These are phyloP conservation scores for Pangasianodon gigas DNA, from an alignment of 2,113 vertebrate genomes.

Conservation along the genomic window DNA sequence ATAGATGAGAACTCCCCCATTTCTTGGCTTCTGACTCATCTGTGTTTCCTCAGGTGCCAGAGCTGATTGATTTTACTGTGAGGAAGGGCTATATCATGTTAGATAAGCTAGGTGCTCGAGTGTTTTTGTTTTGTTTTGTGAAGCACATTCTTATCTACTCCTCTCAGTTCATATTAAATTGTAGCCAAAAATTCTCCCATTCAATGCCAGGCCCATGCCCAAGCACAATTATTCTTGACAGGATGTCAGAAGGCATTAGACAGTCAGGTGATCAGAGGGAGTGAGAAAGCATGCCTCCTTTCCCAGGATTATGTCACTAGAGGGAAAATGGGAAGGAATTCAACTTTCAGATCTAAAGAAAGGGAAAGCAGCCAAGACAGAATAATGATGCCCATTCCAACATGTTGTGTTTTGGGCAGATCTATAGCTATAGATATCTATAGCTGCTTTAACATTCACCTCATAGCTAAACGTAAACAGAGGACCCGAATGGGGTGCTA, in stretches of 20 bases:
- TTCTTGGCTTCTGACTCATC: constrained; percentile 6
- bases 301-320: constrained; percentile 47
- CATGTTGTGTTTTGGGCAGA: constrained; percentile 21
- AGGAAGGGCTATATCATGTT: constrained; percentile 40
- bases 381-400: constrained; percentile 26
- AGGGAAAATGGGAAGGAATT: constrained; percentile 53
- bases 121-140: constrained; percentile 53
- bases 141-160: constrained; percentile 50
- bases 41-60: constrained; percentile 25
- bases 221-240: constrained; percentile 55
- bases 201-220: constrained; percentile 38
- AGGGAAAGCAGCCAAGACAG: constrained; percentile 46
- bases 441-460: constrained; percentile 21
- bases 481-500: not conserved
- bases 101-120: constrained; percentile 40
- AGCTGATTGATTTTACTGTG: constrained; percentile 37
- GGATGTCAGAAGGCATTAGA: constrained; percentile 57
- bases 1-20: not conserved
- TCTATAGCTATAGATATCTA: constrained; percentile 16
- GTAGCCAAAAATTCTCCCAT: constrained; percentile 48
- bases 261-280: constrained; percentile 55
- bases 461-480: not conserved
- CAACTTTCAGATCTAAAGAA: constrained; percentile 47
- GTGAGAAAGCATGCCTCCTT: constrained; percentile 34
- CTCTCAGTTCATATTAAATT: constrained; percentile 49